phyloP scores from a whole-genome alignment of 2,888 invertebrate genomes.

The Melanotus villosus region DNA sequence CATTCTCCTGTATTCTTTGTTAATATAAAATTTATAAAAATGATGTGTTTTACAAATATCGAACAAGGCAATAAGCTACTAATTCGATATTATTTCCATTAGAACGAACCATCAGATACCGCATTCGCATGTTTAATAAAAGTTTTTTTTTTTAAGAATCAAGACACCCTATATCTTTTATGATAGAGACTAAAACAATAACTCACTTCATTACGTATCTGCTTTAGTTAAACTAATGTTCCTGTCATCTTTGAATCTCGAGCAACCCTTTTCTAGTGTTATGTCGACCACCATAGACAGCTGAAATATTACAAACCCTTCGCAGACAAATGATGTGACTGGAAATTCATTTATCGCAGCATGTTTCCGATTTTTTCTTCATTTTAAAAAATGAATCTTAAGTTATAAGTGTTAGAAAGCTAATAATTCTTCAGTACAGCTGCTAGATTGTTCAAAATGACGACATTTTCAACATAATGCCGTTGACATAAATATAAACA shows the following conservation, averaged over 20 bases:
- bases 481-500: slow-evolving; percentile 65
- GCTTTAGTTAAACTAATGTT: slow-evolving; percentile 52
- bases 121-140: too few relatives aligned
- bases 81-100: too few relatives aligned
- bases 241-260: slow-evolving; percentile 58
- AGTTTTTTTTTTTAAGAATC: too few relatives aligned
- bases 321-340: slow-evolving; percentile 61
- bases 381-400: background rate
- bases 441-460: slow-evolving; percentile 63
- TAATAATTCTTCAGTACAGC: slow-evolving; percentile 28
- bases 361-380: slow-evolving; percentile 33
- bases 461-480: slow-evolving; percentile 69
- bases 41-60: too few relatives aligned
- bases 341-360: slow-evolving; percentile 51
- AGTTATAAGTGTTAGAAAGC: slow-evolving; percentile 9
- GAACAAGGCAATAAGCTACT: too few relatives aligned
- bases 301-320: slow-evolving; percentile 57
- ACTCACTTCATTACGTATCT: slow-evolving; percentile 42
- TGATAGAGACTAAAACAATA: slow-evolving; percentile 32
- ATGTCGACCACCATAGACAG: slow-evolving; percentile 55
- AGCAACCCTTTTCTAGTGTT: slow-evolving; percentile 58
- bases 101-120: too few relatives aligned
- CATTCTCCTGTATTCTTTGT: slow-evolving; percentile 51
- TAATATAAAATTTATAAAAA: slow-evolving; percentile 9
- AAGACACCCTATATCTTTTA: background rate